A percentile compares a stretch with the other conserved stretches of the same genome.
phyloP scores from a whole-genome alignment of 2,113 vertebrate genomes.

The Sclerurus mexicanus region DNA sequence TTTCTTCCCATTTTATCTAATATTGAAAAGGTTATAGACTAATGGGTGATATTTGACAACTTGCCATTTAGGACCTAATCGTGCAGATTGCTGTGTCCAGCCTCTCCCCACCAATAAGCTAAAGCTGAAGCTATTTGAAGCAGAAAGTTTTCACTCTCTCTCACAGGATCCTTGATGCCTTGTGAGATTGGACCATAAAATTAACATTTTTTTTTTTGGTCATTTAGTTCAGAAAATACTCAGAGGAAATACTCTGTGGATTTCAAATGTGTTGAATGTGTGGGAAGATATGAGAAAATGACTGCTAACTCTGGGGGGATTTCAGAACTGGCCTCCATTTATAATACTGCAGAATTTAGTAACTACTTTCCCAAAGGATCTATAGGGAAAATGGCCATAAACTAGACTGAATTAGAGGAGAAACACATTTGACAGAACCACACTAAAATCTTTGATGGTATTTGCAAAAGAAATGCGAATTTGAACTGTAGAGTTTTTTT shows the following conservation, averaged over 20 bases:
- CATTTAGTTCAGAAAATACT: constrained; percentile 58
- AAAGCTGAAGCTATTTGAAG: neutral
- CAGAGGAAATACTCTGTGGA: constrained; percentile 58
- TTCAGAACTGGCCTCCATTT: constrained; percentile 67
- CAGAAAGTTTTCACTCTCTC: constrained; percentile 34
- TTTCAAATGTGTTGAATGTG: constrained; percentile 65
- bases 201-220: constrained; percentile 45
- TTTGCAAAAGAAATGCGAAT: constrained; percentile 37
- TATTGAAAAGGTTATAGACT: neutral
- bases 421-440: constrained; percentile 19
- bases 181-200: constrained; percentile 42
- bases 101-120: neutral
- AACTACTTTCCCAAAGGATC: constrained; percentile 56
- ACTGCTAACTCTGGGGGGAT: constrained; percentile 52
- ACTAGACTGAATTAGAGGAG: constrained; percentile 39
- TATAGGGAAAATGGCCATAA: constrained; percentile 47
- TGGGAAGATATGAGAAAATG: constrained; percentile 67
- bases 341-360: constrained; percentile 55
- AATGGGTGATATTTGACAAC: neutral
- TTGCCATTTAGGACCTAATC: neutral
- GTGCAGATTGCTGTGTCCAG: neutral
- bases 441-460: neutral
- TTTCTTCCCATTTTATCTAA: neutral
- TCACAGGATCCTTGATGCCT: constrained; percentile 19
- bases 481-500: neutral